phyloP scores from a whole-genome alignment of 2,797 vertebrate genomes.

The Harpagifer antarcticus region DNA sequence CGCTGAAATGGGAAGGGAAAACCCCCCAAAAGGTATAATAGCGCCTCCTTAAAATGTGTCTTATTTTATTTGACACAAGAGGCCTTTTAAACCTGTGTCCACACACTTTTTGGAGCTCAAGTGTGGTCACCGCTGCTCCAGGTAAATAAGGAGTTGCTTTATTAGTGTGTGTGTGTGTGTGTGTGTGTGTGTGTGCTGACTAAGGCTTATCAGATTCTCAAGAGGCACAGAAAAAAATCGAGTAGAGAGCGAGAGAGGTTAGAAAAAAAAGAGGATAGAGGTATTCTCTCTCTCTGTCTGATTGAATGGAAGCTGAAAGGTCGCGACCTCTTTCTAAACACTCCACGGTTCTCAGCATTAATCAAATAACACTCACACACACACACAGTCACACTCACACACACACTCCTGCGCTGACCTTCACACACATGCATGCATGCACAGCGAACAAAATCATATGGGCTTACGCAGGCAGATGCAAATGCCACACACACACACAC shows the following conservation, averaged over 20 bases:
- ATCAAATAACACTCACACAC: slow-evolving; percentile 78
- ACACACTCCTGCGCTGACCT: slow-evolving; percentile 66
- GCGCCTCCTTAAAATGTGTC: no score
- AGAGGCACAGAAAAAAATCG: slow-evolving; percentile 56
- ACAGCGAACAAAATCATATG: slow-evolving; percentile 42
- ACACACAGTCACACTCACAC: slow-evolving; percentile 6
- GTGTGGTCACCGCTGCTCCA: slow-evolving; percentile 46
- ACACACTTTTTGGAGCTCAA: slow-evolving; percentile 4
- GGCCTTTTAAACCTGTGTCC: not conserved
- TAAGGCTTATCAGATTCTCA: slow-evolving; percentile 79
- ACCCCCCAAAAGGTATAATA: no score
- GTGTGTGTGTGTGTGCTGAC: slow-evolving; percentile 63
- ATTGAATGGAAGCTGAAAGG: slow-evolving; percentile 85
- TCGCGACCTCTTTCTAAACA: slow-evolving; percentile 82
- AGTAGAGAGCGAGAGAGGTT: slow-evolving; percentile 53
- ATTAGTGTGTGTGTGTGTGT: slow-evolving; percentile 67
- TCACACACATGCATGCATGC: slow-evolving; percentile 66
- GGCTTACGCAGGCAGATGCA: slow-evolving; percentile 62
- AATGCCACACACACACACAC: slow-evolving; percentile 37
- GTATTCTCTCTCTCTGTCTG: slow-evolving; percentile 69
- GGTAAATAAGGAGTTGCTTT: slow-evolving; percentile 66
- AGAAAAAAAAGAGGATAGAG: slow-evolving; percentile 50
- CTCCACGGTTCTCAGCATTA: slow-evolving; percentile 82
- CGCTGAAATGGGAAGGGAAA: no score
- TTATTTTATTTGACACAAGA: not conserved